Evolutionary conservation across 2,888 invertebrate genomes (phyloP), one percentile per base, ranked within the genome.

Genomic region (Eristalis intricaria): DNA sequence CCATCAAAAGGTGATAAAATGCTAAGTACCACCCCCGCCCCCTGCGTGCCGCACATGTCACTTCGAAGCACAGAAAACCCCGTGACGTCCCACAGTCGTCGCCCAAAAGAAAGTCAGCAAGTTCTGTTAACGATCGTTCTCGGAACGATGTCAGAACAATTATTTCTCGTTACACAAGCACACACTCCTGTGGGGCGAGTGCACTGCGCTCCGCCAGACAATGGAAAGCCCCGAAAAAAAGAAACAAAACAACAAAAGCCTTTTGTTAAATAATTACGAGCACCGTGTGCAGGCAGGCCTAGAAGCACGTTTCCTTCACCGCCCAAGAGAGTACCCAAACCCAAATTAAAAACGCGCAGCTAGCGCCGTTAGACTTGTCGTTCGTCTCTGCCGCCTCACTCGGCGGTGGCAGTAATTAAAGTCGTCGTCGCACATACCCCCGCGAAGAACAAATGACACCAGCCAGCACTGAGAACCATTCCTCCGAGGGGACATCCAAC

Each of bases 401-500:
- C 43, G 35, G n/a, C 64, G 56, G 64, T 35, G 58, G 69, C 63
- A 79, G 69, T 74, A 84, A 84, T 84, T 78, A 83, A n/a, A 63
- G 40, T 56, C 70, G 32, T 56, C 70, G 32, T 26, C 58, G 40
- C 43, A 78, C 64, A 78, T 73, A 43, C 11, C 29, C 58, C 29
- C 40, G 23, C 65, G 32, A 32, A 22, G 32, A 69, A 66, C 75
- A 76, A 76, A 68, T 74, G 84, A 74, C 84, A 83, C 77, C 68
- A 78, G 78, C 76, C 63, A 74, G 78, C 69, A 78, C 69, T 74
- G 77, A 29, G 74, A 74, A 82, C 69, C 56, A 63, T 73, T 77
- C 73, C n/a, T 13, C n/a, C 19, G 19, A 19, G 19, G 50, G 50
- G 50, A 50, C 50, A 50, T 19, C 19, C 19, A 50, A 50, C 50